phyloP scores from a whole-genome alignment of 2,797 vertebrate genomes.

The Heliangelus exortis region DNA sequence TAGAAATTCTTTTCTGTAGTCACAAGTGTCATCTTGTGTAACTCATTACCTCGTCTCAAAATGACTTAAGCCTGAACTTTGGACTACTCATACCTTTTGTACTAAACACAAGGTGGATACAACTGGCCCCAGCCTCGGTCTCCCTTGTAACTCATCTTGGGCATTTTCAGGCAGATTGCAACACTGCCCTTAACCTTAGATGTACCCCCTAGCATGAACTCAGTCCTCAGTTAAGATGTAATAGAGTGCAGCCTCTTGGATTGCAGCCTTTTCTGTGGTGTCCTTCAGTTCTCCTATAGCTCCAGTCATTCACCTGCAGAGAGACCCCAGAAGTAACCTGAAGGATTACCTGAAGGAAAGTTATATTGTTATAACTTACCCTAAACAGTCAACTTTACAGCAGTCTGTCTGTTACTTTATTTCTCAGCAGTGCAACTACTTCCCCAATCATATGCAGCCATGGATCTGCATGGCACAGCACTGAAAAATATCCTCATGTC shows the following conservation, averaged over 20 bases:
- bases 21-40: neutral
- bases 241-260: neutral
- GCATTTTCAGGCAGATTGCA: neutral
- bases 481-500: neutral
- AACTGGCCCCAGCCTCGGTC: neutral
- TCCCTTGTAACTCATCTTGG: neutral
- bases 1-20: neutral
- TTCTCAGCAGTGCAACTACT: neutral
- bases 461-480: neutral
- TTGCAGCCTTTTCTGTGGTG: neutral
- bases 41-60: neutral
- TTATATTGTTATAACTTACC: neutral
- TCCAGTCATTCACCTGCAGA: neutral
- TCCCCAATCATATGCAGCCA: neutral
- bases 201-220: neutral
- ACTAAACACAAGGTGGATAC: neutral
- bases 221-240: accelerated
- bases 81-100: neutral
- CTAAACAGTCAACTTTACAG: neutral
- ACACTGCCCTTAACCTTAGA: neutral
- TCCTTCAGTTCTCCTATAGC: neutral
- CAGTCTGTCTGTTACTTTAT: neutral
- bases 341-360: neutral
- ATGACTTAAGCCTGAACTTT: neutral
- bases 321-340: neutral